Base-by-base conservation (phyloP, 2,797 vertebrate species). In the Sandelia bainsii region DNA sequence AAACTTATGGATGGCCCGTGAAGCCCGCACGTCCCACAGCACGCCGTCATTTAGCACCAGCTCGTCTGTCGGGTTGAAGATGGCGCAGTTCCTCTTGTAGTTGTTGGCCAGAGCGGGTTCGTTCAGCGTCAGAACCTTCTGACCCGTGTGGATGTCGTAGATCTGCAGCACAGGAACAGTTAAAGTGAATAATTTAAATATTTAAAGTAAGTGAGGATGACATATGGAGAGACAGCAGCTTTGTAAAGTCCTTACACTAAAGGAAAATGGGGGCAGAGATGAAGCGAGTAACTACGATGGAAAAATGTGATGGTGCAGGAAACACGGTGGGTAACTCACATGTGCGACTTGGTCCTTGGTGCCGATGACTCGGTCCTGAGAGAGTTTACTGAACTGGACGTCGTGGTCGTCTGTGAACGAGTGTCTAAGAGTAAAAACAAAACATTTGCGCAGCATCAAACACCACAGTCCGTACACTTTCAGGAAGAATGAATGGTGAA, bases 11-110 rank as follows among this genome's bases (percentile, higher is more conserved):
- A 99, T 96, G 82, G 98, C 98, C 80, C 95, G 95, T 5, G 97
- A 92, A 0, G 95, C 96, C 75, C 97, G 96, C 37, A 98, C 95
- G 73, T 99, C 98, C 98, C 98, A 99, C 79, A 99, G 94, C 77
- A 99, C 97, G 5, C 98, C 98, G 72, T 99, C 98, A 16, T 98
- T 99, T 87, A 99, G 93, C 81, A 99, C 97, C 92, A 99, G 95
- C 91, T 99, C 97, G 19, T 99, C 98, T 1, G 96, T 98, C 68
- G 97, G 96, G 89, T 96, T 97, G 91, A 99, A 99, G 66, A 97
- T 98, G 85, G 98, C 96, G 48, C 95, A 97, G 93, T 99, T 99
- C 88, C 96, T 95, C 93, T 98, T 99, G 95, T 99, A 99, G 94
- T 97, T 97, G 87, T 99, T 99, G 89, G 98, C 97, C 91, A 99